Percentiles rank a stretch among this genome's conserved stretches.
Conservation (phyloP, 2,888 invertebrate species). For the Cantharis nigra region DNA sequence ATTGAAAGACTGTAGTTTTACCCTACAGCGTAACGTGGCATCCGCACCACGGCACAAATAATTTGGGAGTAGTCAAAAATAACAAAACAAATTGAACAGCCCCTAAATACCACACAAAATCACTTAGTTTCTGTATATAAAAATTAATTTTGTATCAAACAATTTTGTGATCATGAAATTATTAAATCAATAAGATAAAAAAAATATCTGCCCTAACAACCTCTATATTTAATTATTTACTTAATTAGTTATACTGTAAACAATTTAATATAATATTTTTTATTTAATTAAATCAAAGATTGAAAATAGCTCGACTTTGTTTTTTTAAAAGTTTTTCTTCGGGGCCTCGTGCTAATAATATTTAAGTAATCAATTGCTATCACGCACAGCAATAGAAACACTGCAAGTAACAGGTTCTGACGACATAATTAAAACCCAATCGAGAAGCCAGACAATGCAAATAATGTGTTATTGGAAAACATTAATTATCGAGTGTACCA, state of each 20-base stretch:
- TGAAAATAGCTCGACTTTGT: not conserved
- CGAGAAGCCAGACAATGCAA: conserved; percentile 43
- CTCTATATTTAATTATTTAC: not conserved
- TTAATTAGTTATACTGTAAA: not conserved
- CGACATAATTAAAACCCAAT: conserved; percentile 31
- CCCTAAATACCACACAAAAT: too few species aligned
- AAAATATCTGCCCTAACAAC: not conserved
- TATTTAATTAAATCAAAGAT: not conserved
- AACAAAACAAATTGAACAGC: too few species aligned
- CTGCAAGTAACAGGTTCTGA: conserved; percentile 25
- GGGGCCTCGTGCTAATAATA: conserved; percentile 18
- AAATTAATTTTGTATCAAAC: not conserved
- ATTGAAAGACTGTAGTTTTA: too few species aligned
- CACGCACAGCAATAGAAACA: conserved; percentile 23
- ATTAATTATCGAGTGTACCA: conserved; percentile 34
- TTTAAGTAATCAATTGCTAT: conserved; percentile 16
- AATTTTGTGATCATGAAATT: not conserved
- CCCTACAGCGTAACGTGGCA: not conserved
- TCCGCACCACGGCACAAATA: not conserved
- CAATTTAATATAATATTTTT: not conserved
- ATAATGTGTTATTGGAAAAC: conserved; percentile 38
- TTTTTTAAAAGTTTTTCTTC: not conserved
- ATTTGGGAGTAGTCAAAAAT: not conserved
- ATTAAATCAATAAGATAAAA: not conserved
- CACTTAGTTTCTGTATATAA: not conserved